A percentile compares a stretch with the other conserved stretches of the same genome.
These are phyloP conservation scores for Bombylius major DNA, from an alignment of 2,888 invertebrate species.

Conservation along the genomic window DNA sequence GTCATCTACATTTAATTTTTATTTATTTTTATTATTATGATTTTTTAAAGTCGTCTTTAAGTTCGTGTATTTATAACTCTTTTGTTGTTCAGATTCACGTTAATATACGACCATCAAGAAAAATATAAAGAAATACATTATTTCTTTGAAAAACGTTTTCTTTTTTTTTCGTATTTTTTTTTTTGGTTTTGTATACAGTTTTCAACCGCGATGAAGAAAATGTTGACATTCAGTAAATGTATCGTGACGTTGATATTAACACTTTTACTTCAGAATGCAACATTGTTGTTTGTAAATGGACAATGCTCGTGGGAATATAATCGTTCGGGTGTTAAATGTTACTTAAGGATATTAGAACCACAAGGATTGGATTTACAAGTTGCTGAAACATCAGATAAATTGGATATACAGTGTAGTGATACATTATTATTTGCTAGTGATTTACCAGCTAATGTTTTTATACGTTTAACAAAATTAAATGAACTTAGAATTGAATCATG, in stretches of 20 bases:
- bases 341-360: constrained; percentile 30
- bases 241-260: not conserved
- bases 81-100: no score
- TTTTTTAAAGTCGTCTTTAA: no score
- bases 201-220: not conserved
- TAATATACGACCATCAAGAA: no score
- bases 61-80: no score
- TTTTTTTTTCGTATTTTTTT: not conserved
- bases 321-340: constrained; percentile 34
- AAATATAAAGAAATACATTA: no score
- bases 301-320: constrained; percentile 37
- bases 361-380: constrained; percentile 33
- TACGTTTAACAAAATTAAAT: constrained; percentile 57
- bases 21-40: no score
- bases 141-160: no score
- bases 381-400: constrained; percentile 56
- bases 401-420: constrained; percentile 66
- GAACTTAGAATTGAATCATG: constrained; percentile 66
- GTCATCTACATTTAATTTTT: no score
- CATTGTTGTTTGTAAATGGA: constrained; percentile 7
- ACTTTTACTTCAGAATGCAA: not conserved
- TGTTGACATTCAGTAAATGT: not conserved
- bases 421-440: constrained; percentile 67
- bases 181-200: no score
- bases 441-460: constrained; percentile 54